Conservation (phyloP, 1,140 invertebrate genomes). For the Conopomorpha cramerella region DNA sequence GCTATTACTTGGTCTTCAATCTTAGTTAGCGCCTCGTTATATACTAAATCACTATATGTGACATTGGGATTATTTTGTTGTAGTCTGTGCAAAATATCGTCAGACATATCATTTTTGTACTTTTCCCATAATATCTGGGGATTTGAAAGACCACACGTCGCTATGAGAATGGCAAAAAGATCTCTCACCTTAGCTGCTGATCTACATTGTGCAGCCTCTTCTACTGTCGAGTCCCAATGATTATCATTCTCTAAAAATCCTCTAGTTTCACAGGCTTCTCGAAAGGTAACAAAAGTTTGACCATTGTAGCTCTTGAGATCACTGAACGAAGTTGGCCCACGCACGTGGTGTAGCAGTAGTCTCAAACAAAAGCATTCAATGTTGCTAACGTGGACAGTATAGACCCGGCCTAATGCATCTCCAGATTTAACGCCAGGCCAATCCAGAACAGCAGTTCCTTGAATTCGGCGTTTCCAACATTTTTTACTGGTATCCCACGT, state of each 20-base stretch:
- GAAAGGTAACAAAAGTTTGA: constrained; percentile 11
- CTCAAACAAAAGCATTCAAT: constrained; percentile 19
- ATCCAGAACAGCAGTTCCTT: constrained; percentile 12
- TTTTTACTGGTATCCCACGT: no score
- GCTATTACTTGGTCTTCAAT: constrained; percentile 16
- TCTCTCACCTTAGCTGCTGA: constrained; percentile 13
- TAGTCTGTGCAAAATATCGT: constrained; percentile 22
- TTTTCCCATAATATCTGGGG: constrained; percentile 17
- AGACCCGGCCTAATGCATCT: constrained; percentile 16
- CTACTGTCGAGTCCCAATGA: constrained; percentile 18
- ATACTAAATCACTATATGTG: constrained; percentile 16
- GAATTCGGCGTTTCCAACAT: constrained; percentile 14
- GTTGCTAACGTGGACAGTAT: constrained; percentile 18
- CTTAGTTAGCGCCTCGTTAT: constrained; percentile 14
- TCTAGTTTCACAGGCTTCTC: constrained; percentile 12
- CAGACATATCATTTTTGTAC: constrained; percentile 14
- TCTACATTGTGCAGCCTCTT: constrained; percentile 15
- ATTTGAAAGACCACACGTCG: constrained; percentile 17
- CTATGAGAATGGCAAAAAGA: constrained; percentile 19
- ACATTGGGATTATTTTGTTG: constrained; percentile 13
- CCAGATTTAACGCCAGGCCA: constrained; percentile 17
- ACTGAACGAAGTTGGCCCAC: constrained; percentile 14
- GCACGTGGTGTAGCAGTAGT: constrained; percentile 14
- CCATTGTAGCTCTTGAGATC: constrained; percentile 11
- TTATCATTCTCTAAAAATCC: constrained; percentile 18